Base-by-base conservation (phyloP, 2,888 invertebrate species). In the Cosmopolites sordidus region DNA sequence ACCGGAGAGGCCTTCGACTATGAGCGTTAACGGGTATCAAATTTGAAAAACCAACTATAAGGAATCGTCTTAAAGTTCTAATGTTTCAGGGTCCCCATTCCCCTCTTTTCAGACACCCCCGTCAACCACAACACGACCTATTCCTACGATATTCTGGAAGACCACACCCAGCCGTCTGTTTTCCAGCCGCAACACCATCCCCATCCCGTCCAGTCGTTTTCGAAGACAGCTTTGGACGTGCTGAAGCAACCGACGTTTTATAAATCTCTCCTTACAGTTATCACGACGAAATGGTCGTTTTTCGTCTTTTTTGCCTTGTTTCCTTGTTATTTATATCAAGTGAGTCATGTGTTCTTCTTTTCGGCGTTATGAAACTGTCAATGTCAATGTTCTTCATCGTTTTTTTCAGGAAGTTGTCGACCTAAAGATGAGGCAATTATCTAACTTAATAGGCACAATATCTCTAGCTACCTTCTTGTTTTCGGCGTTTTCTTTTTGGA, bases 91-190 rank as follows among this genome's bases (percentile, higher is more conserved):
- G 22, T 71, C 17, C 80, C 80, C 1, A 76, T 76, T 52, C 79
- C 81, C 0, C 63, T 82, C 39, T 82, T 81, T 58, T 75, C 79
- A 40, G 81, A 80, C 62, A 77, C 78, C 0, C 79, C 79, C 1
- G 73, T 80, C 0, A 71, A 73, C 54, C 76, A 80, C 59, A 76
- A 69, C 54, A 69, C 62, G 12, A 67, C 70, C 1, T 74, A 72
- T 54, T 67, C 72, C 1, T 74, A 69, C 48, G 73, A 72, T 48
- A 63, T 63, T 11, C 54, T 63, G 15, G 62, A 64, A 17, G 58
- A 33, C 33, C 33, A 5, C 11, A n/a, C 58, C 39, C 42, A 48
- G 30, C 55, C 56, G 0, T 56, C 58, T 5, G 70, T 73, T 5
- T 72, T 73, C 55, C 59, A 65, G 60, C 69, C 71, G 8, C 33